A percentile compares a stretch with the other conserved stretches of the same genome.
phyloP scores from a whole-genome alignment of 2,888 invertebrate species.

The Agrotis clavis region DNA sequence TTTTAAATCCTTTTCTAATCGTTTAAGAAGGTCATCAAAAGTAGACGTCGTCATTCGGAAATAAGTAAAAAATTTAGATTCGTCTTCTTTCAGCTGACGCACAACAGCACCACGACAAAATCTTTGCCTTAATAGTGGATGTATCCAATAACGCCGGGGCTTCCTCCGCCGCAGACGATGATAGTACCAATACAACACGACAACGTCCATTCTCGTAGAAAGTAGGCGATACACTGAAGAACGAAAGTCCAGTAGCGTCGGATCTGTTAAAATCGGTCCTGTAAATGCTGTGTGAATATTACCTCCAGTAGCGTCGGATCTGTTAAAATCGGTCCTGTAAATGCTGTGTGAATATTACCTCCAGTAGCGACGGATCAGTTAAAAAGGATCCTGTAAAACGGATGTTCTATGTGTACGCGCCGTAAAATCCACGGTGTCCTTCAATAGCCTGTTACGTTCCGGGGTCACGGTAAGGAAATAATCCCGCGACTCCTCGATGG shows the following conservation, averaged over 20 bases:
- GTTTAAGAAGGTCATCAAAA: constrained; percentile 49
- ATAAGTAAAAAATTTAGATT: constrained; percentile 56
- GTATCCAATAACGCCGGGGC: constrained; percentile 54
- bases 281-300: background rate
- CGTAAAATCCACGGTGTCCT: too few relatives aligned
- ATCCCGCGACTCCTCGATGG: too few relatives aligned
- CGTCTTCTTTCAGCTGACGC: constrained; percentile 57
- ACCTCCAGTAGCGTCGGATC: too few relatives aligned
- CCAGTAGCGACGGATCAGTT: too few relatives aligned
- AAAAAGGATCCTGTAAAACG: too few relatives aligned
- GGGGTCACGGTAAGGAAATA: too few relatives aligned
- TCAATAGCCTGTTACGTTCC: too few relatives aligned
- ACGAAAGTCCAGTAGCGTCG: constrained; percentile 40
- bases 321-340: too few relatives aligned
- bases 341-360: too few relatives aligned
- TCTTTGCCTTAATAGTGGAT: constrained; percentile 6
- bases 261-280: constrained; percentile 38
- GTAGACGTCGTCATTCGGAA: constrained; percentile 34
- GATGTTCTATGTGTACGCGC: too few relatives aligned
- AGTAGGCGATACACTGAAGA: constrained; percentile 37
- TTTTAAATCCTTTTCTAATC: constrained; percentile 49
- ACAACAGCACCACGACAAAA: constrained; percentile 28
- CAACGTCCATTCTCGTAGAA: constrained; percentile 41
- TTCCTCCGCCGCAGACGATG: constrained; percentile 56
- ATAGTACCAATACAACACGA: constrained; percentile 63